These are phyloP conservation scores for Lichenostomus cassidix DNA, from an alignment of 2,113 vertebrate genomes.

Conservation along the genomic window DNA sequence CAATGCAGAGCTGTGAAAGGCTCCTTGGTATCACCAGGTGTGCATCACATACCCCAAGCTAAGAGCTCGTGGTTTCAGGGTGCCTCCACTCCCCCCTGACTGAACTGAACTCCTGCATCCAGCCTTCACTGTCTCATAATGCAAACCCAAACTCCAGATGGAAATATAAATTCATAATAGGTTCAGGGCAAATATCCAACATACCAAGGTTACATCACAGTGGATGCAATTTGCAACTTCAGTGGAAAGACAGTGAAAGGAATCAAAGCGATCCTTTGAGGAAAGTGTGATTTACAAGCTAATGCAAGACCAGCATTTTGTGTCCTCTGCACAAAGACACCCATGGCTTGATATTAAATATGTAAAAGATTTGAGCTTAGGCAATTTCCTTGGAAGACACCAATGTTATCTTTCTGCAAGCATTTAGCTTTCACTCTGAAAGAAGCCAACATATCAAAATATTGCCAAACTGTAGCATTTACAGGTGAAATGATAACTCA, in stretches of 20 bases:
- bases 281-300: neutral
- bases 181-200: constrained; percentile 18
- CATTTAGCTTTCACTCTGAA: neutral
- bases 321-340: neutral
- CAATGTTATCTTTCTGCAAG: neutral
- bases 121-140: neutral
- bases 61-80: neutral
- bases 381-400: neutral
- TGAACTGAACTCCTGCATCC: neutral
- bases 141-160: neutral
- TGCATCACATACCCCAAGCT: neutral
- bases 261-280: constrained; percentile 1
- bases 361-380: neutral
- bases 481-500: neutral
- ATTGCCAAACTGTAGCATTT: neutral
- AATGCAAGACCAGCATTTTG: neutral
- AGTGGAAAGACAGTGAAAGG: neutral
- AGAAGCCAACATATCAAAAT: neutral
- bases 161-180: neutral
- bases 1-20: neutral
- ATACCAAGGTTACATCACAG: neutral
- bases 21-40: neutral
- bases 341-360: neutral
- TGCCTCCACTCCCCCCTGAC: neutral
- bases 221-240: neutral